Conservation (phyloP, 2,113 vertebrate genomes). For the Psammodynastes pulverulentus region DNA sequence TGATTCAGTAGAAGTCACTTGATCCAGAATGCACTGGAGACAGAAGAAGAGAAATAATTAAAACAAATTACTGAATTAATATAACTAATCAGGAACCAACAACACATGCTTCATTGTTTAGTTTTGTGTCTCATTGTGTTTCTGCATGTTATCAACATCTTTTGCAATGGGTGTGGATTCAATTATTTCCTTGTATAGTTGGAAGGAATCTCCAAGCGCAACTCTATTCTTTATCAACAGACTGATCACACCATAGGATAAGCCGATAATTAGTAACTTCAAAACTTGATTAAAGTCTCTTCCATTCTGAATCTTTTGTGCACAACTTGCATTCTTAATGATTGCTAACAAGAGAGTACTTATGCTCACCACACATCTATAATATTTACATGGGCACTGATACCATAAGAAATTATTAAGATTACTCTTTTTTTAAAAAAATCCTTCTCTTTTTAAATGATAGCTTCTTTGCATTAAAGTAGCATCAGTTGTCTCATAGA, state of each 20-base stretch:
- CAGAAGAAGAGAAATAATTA: neutral
- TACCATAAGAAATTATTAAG: constrained; percentile 62
- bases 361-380: constrained; percentile 47
- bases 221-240: neutral
- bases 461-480: constrained; percentile 55
- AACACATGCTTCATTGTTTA: neutral
- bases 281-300: constrained; percentile 50
- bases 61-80: neutral
- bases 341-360: constrained; percentile 57
- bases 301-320: constrained; percentile 50
- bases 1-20: neutral
- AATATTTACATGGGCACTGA: constrained; percentile 64
- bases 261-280: constrained; percentile 36
- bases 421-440: constrained; percentile 52
- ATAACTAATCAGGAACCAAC: neutral
- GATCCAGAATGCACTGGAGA: neutral
- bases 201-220: neutral
- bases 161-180: neutral
- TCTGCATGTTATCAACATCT: neutral
- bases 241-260: neutral
- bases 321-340: constrained; percentile 51
- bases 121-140: neutral
- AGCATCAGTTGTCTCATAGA: constrained; percentile 62
- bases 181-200: neutral
- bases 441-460: constrained; percentile 54